Conservation (phyloP, 2,888 invertebrate species). For the Stenodema calcarata region DNA sequence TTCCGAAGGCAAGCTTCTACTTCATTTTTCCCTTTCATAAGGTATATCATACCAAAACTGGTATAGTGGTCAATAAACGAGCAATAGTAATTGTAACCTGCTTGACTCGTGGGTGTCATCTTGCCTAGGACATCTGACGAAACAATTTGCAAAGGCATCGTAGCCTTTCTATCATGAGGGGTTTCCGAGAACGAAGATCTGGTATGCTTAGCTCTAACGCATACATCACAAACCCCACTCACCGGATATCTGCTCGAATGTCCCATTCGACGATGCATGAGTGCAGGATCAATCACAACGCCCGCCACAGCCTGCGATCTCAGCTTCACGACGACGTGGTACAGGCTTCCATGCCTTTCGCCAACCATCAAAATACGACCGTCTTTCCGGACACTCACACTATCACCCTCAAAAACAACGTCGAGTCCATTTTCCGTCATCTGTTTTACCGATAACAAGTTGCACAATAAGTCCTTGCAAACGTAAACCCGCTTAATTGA, state of each 20-base stretch:
- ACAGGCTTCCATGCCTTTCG: neutral
- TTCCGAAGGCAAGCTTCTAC: neutral
- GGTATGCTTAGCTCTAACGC: neutral
- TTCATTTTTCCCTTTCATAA: neutral
- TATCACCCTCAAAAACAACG: neutral
- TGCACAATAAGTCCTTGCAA: neutral
- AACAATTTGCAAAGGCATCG: neutral
- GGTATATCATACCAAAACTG: neutral
- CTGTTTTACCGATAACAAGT: neutral
- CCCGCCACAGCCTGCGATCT: neutral
- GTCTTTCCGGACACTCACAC: neutral
- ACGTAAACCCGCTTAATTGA: neutral
- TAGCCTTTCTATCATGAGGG: constrained; percentile 1
- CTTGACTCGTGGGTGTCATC: neutral
- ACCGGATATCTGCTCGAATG: neutral
- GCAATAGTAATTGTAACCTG: neutral
- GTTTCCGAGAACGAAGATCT: neutral
- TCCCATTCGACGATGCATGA: neutral
- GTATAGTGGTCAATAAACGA: neutral
- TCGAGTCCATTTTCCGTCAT: neutral
- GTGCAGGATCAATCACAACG: neutral
- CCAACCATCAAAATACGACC: neutral
- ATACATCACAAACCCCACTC: neutral
- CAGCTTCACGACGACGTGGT: neutral
- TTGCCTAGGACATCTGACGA: neutral